phyloP scores from a whole-genome alignment of 2,888 invertebrate genomes.

The Pycnomerus fuliginosus region DNA sequence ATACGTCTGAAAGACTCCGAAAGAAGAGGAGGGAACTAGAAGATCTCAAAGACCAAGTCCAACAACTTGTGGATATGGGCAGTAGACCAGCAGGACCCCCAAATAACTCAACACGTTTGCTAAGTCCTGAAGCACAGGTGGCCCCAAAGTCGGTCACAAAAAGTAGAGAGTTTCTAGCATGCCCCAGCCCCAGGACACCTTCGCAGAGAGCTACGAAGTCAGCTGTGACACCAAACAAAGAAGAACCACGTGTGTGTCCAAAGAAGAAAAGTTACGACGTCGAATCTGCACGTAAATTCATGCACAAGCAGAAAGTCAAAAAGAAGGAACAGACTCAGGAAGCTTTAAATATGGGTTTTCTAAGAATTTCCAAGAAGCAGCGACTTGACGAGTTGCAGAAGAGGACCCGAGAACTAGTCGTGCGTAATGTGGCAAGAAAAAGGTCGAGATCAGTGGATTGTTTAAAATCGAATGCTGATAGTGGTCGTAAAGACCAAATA shows the following conservation, averaged over 20 bases:
- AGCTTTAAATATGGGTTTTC: constrained; percentile 38
- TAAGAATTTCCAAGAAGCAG: constrained; percentile 53
- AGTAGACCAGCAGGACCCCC: constrained; percentile 8
- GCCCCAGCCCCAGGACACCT: neutral
- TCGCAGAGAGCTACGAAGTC: neutral
- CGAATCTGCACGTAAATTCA: constrained; percentile 57
- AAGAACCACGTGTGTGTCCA: constrained; percentile 10
- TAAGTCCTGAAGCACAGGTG: constrained; percentile 1
- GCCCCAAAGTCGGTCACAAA: neutral
- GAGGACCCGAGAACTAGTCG: constrained; percentile 52
- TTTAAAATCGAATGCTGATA: no score
- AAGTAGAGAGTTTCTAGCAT: neutral
- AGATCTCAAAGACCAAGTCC: constrained; percentile 44
- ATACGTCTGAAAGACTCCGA: no score
- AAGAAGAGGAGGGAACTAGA: no score
- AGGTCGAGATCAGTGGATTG: constrained; percentile 34
- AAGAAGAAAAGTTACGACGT: constrained; percentile 52
- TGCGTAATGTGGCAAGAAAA: constrained; percentile 49
- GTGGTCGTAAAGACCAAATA: no score
- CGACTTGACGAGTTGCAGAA: constrained; percentile 53
- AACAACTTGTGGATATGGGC: constrained; percentile 42
- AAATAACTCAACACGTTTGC: neutral
- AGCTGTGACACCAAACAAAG: constrained; percentile 1
- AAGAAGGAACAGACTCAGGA: constrained; percentile 46
- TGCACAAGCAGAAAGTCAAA: constrained; percentile 58